phyloP scores from a whole-genome alignment of 2,888 invertebrate genomes.

The Cantharis nigra region DNA sequence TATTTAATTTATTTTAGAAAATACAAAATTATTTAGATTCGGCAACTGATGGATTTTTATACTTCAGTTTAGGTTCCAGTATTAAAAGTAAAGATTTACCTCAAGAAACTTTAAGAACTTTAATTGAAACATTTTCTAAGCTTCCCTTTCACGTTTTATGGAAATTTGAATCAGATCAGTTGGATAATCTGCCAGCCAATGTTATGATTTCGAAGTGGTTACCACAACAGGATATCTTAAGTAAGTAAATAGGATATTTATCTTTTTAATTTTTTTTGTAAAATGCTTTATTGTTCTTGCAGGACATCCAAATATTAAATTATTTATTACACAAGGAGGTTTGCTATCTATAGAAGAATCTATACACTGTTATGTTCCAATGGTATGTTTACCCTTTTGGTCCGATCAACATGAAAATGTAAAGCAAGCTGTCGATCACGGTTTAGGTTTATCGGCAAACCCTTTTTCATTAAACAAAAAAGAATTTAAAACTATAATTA shows the following conservation, averaged over 20 bases:
- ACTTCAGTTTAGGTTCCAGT: not conserved
- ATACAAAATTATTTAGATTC: not conserved
- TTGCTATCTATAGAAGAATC: not conserved
- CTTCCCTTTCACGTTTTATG: not conserved
- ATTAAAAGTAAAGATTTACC: not conserved
- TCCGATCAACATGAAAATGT: not conserved
- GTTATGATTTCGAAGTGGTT: not conserved
- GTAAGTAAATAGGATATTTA: not conserved
- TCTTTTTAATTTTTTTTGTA: no score
- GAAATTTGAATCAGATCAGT: not conserved
- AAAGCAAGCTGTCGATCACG: not conserved
- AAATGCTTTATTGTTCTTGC: not conserved
- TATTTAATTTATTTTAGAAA: not conserved
- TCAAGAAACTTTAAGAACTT: not conserved
- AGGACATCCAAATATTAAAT: not conserved
- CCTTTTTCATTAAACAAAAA: not conserved
- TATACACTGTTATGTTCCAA: not conserved
- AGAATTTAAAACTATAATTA: not conserved
- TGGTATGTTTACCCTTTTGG: not conserved
- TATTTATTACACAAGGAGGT: not conserved
- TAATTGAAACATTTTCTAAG: not conserved
- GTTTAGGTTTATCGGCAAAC: not conserved
- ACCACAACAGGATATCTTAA: not conserved
- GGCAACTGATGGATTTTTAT: not conserved
- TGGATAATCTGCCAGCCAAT: not conserved